Conservation (phyloP, 2,797 vertebrate species). For the Gephyroberyx darwinii region DNA sequence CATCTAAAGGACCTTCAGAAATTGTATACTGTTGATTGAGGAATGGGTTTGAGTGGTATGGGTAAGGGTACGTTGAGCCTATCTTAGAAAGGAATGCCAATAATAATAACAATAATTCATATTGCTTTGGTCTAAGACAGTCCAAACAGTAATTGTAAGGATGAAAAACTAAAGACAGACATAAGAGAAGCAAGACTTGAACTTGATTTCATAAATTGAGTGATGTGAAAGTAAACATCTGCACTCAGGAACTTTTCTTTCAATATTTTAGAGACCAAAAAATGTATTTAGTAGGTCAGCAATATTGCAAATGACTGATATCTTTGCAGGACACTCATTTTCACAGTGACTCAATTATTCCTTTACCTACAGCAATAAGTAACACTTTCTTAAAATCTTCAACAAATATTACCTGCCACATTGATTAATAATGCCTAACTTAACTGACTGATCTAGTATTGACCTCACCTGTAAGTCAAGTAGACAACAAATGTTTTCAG, state of each 20-base stretch:
- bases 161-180: background rate
- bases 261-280: too few relatives aligned
- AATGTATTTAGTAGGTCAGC: too few relatives aligned
- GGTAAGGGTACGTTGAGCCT: too few relatives aligned
- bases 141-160: background rate
- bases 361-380: too few relatives aligned
- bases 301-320: background rate
- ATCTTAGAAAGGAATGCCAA: too few relatives aligned
- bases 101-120: too few relatives aligned
- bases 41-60: background rate
- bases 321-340: background rate
- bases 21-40: background rate
- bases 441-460: background rate
- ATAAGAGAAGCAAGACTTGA: too few relatives aligned
- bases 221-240: too few relatives aligned
- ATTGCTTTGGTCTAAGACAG: too few relatives aligned
- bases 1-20: background rate
- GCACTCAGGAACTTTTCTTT: too few relatives aligned
- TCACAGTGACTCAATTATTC: background rate
- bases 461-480: conserved; percentile 2
- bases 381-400: conserved; percentile 3
- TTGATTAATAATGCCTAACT: conserved; percentile 10
- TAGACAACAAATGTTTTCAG: conserved; percentile 6
- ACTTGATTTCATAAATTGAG: too few relatives aligned
- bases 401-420: background rate